Conservation (phyloP, 2,113 vertebrate species). For the Promerops cafer region DNA sequence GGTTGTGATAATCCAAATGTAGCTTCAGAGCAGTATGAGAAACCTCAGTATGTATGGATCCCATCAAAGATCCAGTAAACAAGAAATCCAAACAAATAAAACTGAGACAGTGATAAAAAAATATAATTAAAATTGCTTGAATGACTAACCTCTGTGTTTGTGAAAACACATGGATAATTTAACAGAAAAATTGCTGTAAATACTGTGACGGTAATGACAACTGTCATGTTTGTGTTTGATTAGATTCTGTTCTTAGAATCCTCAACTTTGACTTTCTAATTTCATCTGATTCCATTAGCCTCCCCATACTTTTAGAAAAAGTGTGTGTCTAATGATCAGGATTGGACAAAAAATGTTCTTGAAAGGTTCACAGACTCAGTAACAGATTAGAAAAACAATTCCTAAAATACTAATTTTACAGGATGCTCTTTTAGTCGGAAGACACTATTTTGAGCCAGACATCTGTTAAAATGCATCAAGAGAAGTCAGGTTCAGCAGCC, state of each 20-base stretch:
- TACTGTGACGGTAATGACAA: background rate
- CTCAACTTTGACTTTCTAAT: background rate
- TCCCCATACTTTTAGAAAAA: background rate
- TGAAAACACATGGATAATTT: background rate
- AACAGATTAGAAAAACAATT: background rate
- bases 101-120: background rate
- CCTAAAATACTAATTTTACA: background rate
- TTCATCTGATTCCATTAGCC: background rate
- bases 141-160: background rate
- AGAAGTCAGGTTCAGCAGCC: background rate
- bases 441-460: background rate
- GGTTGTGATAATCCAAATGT: background rate
- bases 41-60: fast-evolving
- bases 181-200: background rate
- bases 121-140: background rate
- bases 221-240: background rate
- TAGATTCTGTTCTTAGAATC: background rate
- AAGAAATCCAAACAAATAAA: background rate
- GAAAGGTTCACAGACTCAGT: background rate
- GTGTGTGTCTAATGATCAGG: background rate
- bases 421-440: background rate
- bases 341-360: background rate
- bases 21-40: background rate
- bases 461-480: background rate
- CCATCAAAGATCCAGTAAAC: background rate